Base-by-base conservation (phyloP, 2,888 invertebrate species). In the Euzetes globulus region DNA sequence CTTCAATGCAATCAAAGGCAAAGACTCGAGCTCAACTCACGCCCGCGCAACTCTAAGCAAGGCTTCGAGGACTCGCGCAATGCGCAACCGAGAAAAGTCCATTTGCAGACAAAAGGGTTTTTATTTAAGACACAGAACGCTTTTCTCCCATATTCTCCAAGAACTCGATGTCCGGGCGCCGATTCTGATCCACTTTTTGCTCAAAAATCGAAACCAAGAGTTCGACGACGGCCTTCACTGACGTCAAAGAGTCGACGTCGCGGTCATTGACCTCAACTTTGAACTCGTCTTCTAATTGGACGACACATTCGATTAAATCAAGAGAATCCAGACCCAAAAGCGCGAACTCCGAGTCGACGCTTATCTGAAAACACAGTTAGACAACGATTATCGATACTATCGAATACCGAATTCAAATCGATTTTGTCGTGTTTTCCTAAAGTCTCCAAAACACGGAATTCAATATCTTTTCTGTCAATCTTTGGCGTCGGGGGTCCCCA, bases 261-360 rank as follows among this genome's bases (percentile, higher is more conserved):
- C 76, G 74, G 60, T 78, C 78, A 1, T 27, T 75, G 45, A 78
- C 76, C 41, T 75, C 73, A 22, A 50, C 65, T 5, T 50, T 73
- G 65, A 78, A 78, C 45, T 77, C 78, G 27, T 78, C 76, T 72
- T 78, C 78, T 2, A 78, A 19, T 5, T 74, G 75, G 63, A 78
- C 74, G 13, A 78, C 37, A 29, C 78, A 47, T 50, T 78, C 78
- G 22, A 78, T 77, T 25, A 73, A 60, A 60, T 76, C 78, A 19
- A 78, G 33, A 15, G 77, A 77, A 60, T 75, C 74, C n/a, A 75
- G 37, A 74, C 76, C 71, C 76, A 76, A 47, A 19, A 65, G 60
- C 15, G 75, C n/a, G 33, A 76, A 71, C 25, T 73, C 63, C 15
- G 37, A 27, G n/a, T 19, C 25, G 0, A 63, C n/a, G 58, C 63